These are phyloP conservation scores for Heterodera schachtii DNA, from an alignment of 1,140 invertebrate species.

Conservation along the genomic window DNA sequence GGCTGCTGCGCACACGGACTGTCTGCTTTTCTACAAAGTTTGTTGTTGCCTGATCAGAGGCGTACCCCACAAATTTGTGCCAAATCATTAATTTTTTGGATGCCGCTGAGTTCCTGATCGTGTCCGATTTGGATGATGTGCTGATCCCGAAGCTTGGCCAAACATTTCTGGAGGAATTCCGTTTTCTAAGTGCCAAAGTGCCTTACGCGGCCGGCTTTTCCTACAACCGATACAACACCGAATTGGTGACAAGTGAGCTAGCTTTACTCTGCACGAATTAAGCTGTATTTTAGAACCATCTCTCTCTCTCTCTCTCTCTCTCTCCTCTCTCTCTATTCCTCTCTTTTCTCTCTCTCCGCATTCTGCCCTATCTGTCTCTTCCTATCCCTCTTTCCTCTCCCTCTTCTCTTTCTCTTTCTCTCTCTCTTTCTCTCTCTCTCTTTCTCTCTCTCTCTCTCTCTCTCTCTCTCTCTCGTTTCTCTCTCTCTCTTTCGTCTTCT, in stretches of 20 bases:
- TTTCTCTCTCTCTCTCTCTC: no score
- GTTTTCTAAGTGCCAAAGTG: slow-evolving; percentile 30
- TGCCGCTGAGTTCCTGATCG: slow-evolving; percentile 57
- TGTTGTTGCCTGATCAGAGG: slow-evolving; percentile 3
- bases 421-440: no score
- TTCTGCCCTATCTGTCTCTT: no score
- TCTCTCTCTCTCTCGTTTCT: no score
- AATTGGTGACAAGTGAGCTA: slow-evolving; percentile 47
- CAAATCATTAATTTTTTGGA: slow-evolving; percentile 47
- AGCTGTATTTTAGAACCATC: no score
- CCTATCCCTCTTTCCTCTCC: no score
- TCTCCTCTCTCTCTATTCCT: no score
- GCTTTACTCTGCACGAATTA: background rate
- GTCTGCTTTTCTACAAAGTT: slow-evolving; percentile 61
- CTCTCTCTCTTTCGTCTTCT: no score
- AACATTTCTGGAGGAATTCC: slow-evolving; percentile 56
- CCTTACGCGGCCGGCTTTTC: slow-evolving; percentile 49
- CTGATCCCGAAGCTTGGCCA: slow-evolving; percentile 47
- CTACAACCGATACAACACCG: slow-evolving; percentile 56
- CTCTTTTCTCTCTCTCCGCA: no score
- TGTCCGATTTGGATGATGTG: slow-evolving; percentile 58
- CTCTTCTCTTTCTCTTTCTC: no score
- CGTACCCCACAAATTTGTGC: background rate
- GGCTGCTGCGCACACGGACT: slow-evolving; percentile 64
- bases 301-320: no score